Conservation (phyloP, 2,113 vertebrate genomes). For the Trichechus manatus region DNA sequence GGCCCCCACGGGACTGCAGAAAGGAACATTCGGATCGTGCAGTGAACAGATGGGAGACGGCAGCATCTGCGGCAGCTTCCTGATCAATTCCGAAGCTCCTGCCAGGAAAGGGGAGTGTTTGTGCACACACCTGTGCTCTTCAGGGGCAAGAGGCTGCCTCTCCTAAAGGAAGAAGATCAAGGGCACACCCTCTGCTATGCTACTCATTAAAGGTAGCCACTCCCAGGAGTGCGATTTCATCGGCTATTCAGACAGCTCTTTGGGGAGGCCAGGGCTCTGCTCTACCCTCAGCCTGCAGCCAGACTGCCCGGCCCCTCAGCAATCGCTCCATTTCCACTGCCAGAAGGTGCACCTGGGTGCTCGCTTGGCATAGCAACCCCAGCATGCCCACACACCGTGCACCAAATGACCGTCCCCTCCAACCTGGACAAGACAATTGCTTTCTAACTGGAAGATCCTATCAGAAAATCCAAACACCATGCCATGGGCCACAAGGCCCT, state of each 20-base stretch:
- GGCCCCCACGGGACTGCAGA: not conserved
- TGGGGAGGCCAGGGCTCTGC: not conserved
- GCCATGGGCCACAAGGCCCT: not conserved
- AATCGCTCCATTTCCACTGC: not conserved
- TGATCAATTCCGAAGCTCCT: not conserved
- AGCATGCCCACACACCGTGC: too few relatives aligned
- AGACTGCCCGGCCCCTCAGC: not conserved
- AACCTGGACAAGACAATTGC: fast-evolving
- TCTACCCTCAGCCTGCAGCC: not conserved
- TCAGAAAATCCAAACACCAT: not conserved
- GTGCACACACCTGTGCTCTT: conserved; percentile 31
- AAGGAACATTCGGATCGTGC: not conserved
- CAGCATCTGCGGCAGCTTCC: conserved; percentile 25
- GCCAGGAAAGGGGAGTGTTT: not conserved
- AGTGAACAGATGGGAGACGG: not conserved
- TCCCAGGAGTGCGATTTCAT: not conserved
- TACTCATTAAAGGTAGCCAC: not conserved
- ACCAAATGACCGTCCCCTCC: not conserved
- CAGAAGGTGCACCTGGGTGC: not conserved
- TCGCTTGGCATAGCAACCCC: fast-evolving
- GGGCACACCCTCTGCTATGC: not conserved
- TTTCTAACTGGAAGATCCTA: not conserved
- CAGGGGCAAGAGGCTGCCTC: not conserved
- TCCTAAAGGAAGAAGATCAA: conserved; percentile 17
- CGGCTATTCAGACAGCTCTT: not conserved